phyloP scores from a whole-genome alignment of 2,797 vertebrate genomes.

The Peromyscus nudipes region DNA sequence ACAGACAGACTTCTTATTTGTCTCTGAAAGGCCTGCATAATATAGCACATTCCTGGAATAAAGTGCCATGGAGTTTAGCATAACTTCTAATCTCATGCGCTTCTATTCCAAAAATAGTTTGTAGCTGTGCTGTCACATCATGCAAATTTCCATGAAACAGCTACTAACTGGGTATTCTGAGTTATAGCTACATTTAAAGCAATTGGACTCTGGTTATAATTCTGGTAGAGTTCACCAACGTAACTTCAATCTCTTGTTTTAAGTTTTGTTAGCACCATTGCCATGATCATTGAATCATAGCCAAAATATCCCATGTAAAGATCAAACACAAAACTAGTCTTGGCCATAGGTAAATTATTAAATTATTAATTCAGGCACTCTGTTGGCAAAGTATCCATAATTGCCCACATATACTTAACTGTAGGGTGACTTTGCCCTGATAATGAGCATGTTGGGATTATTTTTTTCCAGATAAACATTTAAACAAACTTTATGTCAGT shows the following conservation, averaged over 20 bases:
- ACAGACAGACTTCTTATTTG: neutral
- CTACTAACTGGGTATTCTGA: neutral
- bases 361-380: neutral
- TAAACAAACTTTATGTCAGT: neutral
- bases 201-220: constrained; percentile 11
- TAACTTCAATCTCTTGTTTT: neutral
- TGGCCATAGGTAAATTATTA: neutral
- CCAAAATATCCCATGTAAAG: neutral
- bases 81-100: constrained; percentile 13
- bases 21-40: neutral
- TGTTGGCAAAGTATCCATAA: neutral
- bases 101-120: constrained; percentile 48
- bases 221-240: neutral
- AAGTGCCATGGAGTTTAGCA: neutral
- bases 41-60: neutral
- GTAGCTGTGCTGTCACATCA: neutral
- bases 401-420: neutral
- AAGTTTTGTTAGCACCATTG: neutral
- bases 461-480: neutral
- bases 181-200: constrained; percentile 10
- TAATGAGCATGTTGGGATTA: neutral
- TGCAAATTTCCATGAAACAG: neutral
- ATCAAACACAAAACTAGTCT: neutral
- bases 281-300: neutral
- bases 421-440: neutral